Evolutionary conservation across 2,888 invertebrate genomes (phyloP).

Genomic region (Trachelus tabidus): DNA sequence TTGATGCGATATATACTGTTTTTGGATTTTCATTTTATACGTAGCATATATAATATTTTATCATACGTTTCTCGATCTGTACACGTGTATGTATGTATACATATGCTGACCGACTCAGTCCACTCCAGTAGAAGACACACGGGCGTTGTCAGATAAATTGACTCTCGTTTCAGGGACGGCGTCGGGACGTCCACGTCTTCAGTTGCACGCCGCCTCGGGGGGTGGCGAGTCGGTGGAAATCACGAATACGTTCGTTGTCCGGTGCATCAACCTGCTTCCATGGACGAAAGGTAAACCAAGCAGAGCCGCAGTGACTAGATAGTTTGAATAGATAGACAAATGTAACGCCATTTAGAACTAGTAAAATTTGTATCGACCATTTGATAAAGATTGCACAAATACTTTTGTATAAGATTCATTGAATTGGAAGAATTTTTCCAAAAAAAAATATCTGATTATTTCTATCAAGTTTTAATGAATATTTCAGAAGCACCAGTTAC

Average conservation of each 20-base stretch:
- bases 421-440: too few relatives aligned
- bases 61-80: constrained; percentile 4
- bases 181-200: constrained; percentile 41
- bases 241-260: constrained; percentile 62
- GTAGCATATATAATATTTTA: background rate
- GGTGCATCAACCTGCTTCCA: constrained; percentile 58
- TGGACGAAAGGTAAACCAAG: constrained; percentile 56
- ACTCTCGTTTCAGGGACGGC: constrained; percentile 34
- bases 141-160: too few relatives aligned
- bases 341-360: too few relatives aligned
- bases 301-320: background rate
- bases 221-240: constrained; percentile 55
- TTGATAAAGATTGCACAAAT: too few relatives aligned
- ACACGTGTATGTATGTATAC: constrained; percentile 22
- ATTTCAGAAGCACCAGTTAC: too few relatives aligned
- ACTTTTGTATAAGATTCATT: too few relatives aligned
- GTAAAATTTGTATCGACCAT: too few relatives aligned
- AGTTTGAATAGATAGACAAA: too few relatives aligned
- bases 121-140: too few relatives aligned
- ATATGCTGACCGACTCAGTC: background rate
- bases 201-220: constrained; percentile 53
- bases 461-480: too few relatives aligned
- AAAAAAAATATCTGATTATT: too few relatives aligned
- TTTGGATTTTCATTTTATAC: background rate
- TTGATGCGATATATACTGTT: background rate